Evolutionary conservation across 2,888 invertebrate genomes (phyloP), one percentile per base, ranked within the genome.

Genomic region (Scaptomyza polygonia): DNA sequence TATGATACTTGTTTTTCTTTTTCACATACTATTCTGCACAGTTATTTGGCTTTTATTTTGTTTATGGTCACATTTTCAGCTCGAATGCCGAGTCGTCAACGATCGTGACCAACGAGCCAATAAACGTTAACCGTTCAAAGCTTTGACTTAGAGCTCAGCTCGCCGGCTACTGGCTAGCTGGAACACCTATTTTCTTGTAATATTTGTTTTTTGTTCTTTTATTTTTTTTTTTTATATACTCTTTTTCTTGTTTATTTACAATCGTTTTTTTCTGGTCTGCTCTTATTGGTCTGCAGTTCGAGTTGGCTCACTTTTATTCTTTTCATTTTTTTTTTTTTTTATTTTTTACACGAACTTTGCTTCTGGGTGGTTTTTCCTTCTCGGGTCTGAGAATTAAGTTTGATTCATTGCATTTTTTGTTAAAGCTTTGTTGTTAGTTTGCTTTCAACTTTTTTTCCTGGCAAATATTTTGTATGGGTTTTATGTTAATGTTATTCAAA

Each of bases 301-400:
- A 68, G 51, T 61, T 61, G 56, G 39, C 27, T 59, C 30, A 52
- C 74, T 64, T 63, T 63, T 59, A 51, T 73, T 56, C 58, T 54
- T 32, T 47, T 61, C 56, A 29, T 64, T 61, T 66, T 65, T 51
- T 25, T 34, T 48, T 44, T 48, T 49, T 27, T 32, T 48, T 44
- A 44, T 49, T 27, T 32, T 52, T 42, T 45, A 51, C 65, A 62
- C 51, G 45, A 72, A 58, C 65, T 65, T 59, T 58, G 67, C 64
- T 77, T 77, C 72, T 82, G 86, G 75, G 83, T 82, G 85, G 82
- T 48, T 77, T 81, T 76, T 29, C 45, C 25, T 57, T 61, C 42
- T 54, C 14, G 25, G 47, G n/a, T 32, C 16, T 27, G 44, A 36
- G 54, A 45, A 45, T 54, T 42, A 5, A 8, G 44, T 44, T 61